Conservation (phyloP, 1,140 invertebrate species). For the Temnothorax curvispinosus region DNA sequence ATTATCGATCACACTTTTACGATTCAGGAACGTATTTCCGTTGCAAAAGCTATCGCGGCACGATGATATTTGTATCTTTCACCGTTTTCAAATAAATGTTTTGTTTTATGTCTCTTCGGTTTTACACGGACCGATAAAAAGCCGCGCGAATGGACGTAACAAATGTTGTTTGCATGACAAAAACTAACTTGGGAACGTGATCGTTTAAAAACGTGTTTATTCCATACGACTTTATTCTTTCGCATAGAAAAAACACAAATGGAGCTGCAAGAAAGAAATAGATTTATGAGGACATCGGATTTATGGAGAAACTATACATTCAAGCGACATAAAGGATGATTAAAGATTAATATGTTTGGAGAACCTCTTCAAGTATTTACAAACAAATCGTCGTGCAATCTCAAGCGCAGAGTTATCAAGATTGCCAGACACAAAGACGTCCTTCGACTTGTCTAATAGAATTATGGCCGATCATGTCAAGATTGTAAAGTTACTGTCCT, state of each 20-base stretch:
- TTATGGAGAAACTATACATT: neutral
- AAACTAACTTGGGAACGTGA: neutral
- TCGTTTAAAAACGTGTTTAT: neutral
- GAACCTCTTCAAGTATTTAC: neutral
- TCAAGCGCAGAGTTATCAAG: neutral
- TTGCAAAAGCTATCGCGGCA: neutral
- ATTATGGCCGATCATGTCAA: neutral
- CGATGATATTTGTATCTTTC: neutral
- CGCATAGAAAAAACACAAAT: neutral
- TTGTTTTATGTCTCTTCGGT: neutral
- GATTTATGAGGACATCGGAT: slow-evolving; percentile 4
- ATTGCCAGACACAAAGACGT: neutral
- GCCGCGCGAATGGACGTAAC: neutral
- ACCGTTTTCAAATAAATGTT: neutral
- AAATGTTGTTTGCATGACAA: neutral
- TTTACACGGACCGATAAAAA: neutral
- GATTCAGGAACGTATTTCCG: neutral
- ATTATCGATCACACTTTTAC: neutral
- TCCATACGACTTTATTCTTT: neutral
- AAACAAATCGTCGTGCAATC: neutral
- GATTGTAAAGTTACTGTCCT: neutral
- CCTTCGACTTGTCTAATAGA: neutral
- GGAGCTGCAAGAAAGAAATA: neutral
- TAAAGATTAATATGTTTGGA: neutral
- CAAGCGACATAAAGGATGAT: neutral